phyloP scores from a whole-genome alignment of 2,113 vertebrate species.

The Cervus canadensis region DNA sequence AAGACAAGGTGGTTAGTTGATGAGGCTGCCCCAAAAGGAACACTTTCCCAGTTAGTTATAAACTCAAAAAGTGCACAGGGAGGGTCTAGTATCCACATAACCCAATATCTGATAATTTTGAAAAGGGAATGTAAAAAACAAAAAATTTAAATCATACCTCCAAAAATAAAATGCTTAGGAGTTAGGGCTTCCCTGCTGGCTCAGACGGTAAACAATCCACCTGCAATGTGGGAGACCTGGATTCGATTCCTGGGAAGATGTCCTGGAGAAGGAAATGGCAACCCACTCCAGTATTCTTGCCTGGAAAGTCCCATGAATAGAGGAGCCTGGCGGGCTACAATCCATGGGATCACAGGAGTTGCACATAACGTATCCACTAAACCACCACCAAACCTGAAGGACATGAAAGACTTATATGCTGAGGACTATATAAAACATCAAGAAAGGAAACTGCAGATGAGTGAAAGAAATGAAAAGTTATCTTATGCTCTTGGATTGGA shows the following conservation, averaged over 20 bases:
- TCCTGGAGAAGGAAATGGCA: background rate
- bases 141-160: background rate
- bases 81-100: background rate
- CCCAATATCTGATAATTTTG: background rate
- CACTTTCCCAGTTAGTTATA: background rate
- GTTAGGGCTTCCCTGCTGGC: background rate
- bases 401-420: background rate
- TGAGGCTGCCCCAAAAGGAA: background rate
- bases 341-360: background rate
- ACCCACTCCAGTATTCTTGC: background rate
- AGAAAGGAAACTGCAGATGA: background rate
- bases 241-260: background rate
- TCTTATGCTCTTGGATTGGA: background rate
- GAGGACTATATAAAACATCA: background rate
- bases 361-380: background rate
- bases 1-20: background rate
- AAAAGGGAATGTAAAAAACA: background rate
- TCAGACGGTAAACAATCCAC: background rate
- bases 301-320: background rate
- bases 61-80: background rate
- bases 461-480: background rate
- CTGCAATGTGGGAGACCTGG: background rate
- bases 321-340: background rate
- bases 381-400: background rate
- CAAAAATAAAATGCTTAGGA: background rate